Evolutionary conservation across 2,888 invertebrate genomes (phyloP), one percentile per base, ranked within the genome.

Genomic region (Psylliodes chrysocephalus): DNA sequence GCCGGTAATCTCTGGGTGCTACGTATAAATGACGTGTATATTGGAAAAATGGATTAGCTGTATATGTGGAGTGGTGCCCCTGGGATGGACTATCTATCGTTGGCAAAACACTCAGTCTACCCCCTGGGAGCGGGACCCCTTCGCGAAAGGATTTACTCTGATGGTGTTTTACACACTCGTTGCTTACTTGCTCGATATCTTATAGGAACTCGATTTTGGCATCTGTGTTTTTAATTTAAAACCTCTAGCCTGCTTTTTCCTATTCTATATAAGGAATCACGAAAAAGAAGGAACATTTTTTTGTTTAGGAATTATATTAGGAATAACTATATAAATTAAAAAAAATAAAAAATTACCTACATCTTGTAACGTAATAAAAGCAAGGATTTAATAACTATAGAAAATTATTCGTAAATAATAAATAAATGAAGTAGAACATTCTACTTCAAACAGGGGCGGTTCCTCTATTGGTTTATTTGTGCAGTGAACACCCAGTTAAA

Each of bases 21-120:
- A 76, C 75, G 78, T 77, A 77, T 79, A 79, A 80, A 81, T 80
- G 81, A 80, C 80, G 79, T 79, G 78, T 79, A 79, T 79, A 80
- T 81, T 80, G 80, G 79, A 81, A 80, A 80, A 80, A 80, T 79
- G 80, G 81, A 81, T 81, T 81, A 79, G 77, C 75, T 77, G 73
- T 71, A 68, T 68, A 55, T 44, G 72, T 74, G 74, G 73, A 75
- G 77, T 76, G 71, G 71, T 68, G 66, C 80, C 78, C 80, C 64
- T 62, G 81, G 78, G 81, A 81, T 69, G 72, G 74, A 75, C 78
- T 81, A 81, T 81, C 80, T 81, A 81, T 81, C 80, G 77, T 77
- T 77, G 73, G 74, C 77, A 77, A 64, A 64, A 79, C 80, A 79
- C 79, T 79, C 81, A 71, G 71, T 56, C 69, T 59, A 68, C 73